These are phyloP conservation scores for Xiphorhynchus erythropygius DNA, from an alignment of 2,797 vertebrate species.

Conservation along the genomic window DNA sequence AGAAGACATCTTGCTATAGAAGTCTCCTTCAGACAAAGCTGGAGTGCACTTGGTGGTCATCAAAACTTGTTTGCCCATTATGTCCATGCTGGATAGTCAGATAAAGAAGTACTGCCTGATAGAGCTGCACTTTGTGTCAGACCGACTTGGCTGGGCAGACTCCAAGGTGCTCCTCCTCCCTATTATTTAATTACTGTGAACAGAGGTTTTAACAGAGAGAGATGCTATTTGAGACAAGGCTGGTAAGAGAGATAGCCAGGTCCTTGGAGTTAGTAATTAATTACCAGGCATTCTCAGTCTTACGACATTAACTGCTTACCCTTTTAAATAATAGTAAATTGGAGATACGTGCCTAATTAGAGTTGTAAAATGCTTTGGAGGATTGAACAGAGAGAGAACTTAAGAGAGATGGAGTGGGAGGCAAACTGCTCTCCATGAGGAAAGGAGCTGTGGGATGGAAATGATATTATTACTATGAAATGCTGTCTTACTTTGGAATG, in stretches of 20 bases:
- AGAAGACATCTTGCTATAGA: neutral
- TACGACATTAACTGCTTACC: constrained; percentile 77
- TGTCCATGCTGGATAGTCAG: neutral
- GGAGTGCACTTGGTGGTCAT: neutral
- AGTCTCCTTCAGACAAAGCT: neutral
- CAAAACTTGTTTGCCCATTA: neutral
- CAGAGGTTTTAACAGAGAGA: constrained; percentile 68
- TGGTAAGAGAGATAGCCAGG: constrained; percentile 71
- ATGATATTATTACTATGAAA: constrained; percentile 9
- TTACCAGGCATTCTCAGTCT: constrained; percentile 75
- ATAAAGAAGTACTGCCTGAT: neutral
- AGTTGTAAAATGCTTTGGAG: constrained; percentile 71
- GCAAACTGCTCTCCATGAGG: constrained; percentile 13
- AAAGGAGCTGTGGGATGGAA: constrained; percentile 17
- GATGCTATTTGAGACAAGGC: constrained; percentile 67
- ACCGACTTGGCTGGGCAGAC: constrained; percentile 11
- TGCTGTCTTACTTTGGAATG: neutral
- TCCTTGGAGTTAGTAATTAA: constrained; percentile 81
- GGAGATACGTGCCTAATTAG: constrained; percentile 78
- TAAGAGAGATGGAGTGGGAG: constrained; percentile 51
- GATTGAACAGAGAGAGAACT: constrained; percentile 55
- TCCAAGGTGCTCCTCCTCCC: constrained; percentile 50
- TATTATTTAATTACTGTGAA: constrained; percentile 72
- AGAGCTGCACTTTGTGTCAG: neutral
- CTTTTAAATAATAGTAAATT: constrained; percentile 82